Evolutionary conservation across 2,113 vertebrate species (phyloP).

Genomic region (Onychorhynchus coronatus): DNA sequence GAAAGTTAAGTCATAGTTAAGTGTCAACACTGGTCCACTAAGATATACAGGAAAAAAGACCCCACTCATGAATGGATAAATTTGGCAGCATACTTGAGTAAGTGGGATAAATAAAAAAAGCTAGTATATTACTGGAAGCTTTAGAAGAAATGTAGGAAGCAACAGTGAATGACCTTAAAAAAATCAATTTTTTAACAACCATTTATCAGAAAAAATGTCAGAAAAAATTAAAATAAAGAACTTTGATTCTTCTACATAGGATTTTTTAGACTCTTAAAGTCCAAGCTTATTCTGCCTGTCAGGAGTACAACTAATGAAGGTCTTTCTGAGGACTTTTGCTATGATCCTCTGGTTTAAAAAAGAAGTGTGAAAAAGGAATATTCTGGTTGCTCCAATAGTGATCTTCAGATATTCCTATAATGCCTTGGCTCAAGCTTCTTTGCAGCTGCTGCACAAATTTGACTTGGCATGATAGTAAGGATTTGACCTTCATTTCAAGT

Average conservation of each 20-base stretch:
- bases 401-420: constrained; percentile 12
- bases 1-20: background rate
- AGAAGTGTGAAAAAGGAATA: background rate
- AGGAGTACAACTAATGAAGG: background rate
- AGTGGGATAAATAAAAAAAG: background rate
- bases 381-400: background rate
- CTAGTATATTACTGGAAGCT: background rate
- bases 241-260: background rate
- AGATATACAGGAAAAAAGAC: fast-evolving
- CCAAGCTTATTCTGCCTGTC: background rate
- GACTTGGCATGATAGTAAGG: background rate
- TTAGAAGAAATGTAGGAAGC: background rate
- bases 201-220: constrained; percentile 59
- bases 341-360: background rate
- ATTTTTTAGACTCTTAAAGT: background rate
- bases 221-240: constrained; percentile 58
- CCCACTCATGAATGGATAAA: background rate
- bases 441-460: background rate
- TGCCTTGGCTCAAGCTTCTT: background rate
- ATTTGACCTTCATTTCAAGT: constrained; percentile 40
- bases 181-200: background rate
- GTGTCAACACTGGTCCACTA: background rate
- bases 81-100: background rate
- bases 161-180: background rate
- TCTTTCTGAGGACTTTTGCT: background rate